A percentile compares a stretch with the other conserved stretches of the same genome.
Conservation (phyloP, 2,113 vertebrate species). For the Sander vitreus region DNA sequence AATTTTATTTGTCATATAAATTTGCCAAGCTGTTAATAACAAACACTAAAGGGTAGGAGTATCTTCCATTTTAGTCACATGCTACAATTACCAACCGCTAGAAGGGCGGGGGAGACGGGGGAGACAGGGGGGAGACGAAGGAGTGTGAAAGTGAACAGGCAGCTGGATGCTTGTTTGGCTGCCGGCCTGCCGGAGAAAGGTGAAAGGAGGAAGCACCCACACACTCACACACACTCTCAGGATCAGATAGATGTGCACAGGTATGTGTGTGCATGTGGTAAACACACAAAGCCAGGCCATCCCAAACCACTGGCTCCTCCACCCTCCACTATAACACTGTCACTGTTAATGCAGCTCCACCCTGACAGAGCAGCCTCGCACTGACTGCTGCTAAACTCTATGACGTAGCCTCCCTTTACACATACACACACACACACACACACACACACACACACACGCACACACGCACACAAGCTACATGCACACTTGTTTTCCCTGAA, state of each 20-base stretch:
- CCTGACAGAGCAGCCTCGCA: constrained; percentile 19
- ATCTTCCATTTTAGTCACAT: too few relatives aligned
- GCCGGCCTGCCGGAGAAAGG: constrained; percentile 41
- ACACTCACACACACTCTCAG: background rate
- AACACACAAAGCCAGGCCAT: background rate
- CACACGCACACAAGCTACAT: background rate
- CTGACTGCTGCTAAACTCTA: constrained; percentile 30
- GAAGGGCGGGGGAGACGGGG: constrained; percentile 8
- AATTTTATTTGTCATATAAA: too few relatives aligned
- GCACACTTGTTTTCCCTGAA: background rate
- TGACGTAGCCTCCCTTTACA: background rate
- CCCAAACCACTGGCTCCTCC: constrained; percentile 13
- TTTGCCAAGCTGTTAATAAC: too few relatives aligned
- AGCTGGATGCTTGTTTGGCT: constrained; percentile 44
- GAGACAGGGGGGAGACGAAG: constrained; percentile 21
- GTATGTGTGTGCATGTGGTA: background rate
- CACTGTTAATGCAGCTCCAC: constrained; percentile 30
- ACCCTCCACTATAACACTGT: too few relatives aligned
- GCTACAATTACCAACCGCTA: too few relatives aligned
- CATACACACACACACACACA: background rate
- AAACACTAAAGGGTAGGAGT: too few relatives aligned
- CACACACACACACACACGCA: background rate
- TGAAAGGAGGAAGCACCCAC: constrained; percentile 30
- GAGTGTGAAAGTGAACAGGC: constrained; percentile 28
- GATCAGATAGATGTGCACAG: background rate